Conservation (phyloP, 1,140 invertebrate species). For the Drosophila malerkotliana region DNA sequence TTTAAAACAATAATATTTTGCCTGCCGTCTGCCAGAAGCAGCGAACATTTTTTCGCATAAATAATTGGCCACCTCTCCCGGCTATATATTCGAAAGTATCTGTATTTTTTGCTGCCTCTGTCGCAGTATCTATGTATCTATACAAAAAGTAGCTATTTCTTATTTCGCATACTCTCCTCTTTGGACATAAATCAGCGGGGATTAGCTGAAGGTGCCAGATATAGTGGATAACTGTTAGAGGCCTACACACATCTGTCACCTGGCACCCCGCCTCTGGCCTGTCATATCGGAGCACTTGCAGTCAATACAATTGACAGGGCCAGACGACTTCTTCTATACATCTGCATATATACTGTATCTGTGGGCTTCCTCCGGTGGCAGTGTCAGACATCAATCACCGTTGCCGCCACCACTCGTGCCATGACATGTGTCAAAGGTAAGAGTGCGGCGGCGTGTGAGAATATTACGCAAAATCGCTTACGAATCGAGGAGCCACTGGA, state of each 20-base stretch:
- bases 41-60: constrained; percentile 42
- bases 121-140: constrained; percentile 17
- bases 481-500: constrained; percentile 15
- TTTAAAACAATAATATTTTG: constrained; percentile 76
- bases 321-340: constrained; percentile 3
- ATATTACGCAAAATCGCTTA: constrained; percentile 58
- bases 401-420: constrained; percentile 8
- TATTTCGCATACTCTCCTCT: neutral
- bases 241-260: constrained; percentile 29
- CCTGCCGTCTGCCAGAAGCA: constrained; percentile 5
- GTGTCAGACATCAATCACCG: constrained; percentile 64
- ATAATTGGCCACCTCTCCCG: constrained; percentile 9
- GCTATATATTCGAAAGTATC: constrained; percentile 4
- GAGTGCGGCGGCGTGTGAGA: constrained; percentile 56
- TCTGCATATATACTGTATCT: neutral
- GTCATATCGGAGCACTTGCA: constrained; percentile 40
- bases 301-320: constrained; percentile 54
- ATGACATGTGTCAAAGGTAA: constrained; percentile 79
- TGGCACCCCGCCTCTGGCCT: neutral
- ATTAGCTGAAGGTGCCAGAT: constrained; percentile 32
- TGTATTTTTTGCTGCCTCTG: neutral
- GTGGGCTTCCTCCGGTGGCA: neutral
- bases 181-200: constrained; percentile 37
- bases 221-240: constrained; percentile 28
- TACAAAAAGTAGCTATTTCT: neutral